Evolutionary conservation across 1,140 invertebrate genomes (phyloP).

Genomic region (Drosophila subpulchrella): DNA sequence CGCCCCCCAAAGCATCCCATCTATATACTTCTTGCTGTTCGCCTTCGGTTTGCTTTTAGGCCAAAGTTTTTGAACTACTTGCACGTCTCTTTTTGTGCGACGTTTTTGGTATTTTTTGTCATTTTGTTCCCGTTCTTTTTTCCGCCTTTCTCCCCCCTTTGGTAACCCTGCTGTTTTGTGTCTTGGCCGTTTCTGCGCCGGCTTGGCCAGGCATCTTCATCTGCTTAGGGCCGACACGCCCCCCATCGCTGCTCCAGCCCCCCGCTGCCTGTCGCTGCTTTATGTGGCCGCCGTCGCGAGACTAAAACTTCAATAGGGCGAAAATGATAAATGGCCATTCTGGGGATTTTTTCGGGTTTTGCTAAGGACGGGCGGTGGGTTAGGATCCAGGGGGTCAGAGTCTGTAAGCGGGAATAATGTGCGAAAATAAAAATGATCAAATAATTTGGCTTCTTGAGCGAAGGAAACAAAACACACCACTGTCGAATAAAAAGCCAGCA

Average conservation of each 20-base stretch:
- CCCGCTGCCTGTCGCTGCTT: conserved; percentile 76
- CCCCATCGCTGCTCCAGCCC: conserved; percentile 30
- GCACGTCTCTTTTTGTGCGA: conserved; percentile 72
- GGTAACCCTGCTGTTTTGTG: conserved; percentile 81
- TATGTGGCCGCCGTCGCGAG: conserved; percentile 74
- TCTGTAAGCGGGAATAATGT: conserved; percentile 44
- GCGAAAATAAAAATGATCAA: conserved; percentile 70
- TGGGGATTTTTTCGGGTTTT: conserved; percentile 54
- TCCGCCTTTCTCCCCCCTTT: conserved; percentile 33
- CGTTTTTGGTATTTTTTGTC: conserved; percentile 39
- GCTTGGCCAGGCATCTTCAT: conserved; percentile 54
- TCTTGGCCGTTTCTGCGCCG: conserved; percentile 58
- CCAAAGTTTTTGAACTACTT: conserved; percentile 82
- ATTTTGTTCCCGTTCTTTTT: conserved; percentile 31
- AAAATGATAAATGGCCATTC: conserved; percentile 79
- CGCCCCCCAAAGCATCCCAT: conserved; percentile 45
- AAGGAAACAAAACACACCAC: neutral
- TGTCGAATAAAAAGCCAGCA: neutral
- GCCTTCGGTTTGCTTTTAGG: conserved; percentile 72
- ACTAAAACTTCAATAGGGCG: conserved; percentile 79
- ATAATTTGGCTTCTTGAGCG: conserved; percentile 49
- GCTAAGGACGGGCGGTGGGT: conserved; percentile 1
- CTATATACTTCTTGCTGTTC: conserved; percentile 36
- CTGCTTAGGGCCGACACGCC: conserved; percentile 70
- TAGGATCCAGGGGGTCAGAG: conserved; percentile 2